phyloP scores from a whole-genome alignment of 2,888 invertebrate species.

The Coelogynopora nodosa region DNA sequence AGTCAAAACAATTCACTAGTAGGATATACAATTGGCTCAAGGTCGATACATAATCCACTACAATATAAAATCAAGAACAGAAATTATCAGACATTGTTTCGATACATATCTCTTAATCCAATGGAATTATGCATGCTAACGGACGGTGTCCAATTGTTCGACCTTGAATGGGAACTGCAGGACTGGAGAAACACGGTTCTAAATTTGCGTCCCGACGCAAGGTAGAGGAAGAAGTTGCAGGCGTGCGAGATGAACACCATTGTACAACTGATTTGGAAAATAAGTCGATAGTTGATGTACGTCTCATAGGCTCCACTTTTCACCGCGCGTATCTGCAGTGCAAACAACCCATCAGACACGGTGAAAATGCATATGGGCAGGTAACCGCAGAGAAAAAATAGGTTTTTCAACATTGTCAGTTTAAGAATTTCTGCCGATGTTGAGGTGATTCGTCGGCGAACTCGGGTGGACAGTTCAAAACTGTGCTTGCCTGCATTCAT shows the following conservation, averaged over 20 bases:
- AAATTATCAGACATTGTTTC: neutral
- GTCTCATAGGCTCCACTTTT: neutral
- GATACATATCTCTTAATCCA: neutral
- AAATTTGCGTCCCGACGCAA: conserved; percentile 16
- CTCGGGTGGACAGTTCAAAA: neutral
- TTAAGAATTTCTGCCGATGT: neutral
- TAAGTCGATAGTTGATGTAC: neutral
- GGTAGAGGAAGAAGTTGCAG: conserved; percentile 32
- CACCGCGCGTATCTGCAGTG: neutral
- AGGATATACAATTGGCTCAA: too few species aligned
- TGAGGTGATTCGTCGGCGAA: neutral
- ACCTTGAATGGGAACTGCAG: neutral
- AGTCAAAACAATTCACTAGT: too few species aligned
- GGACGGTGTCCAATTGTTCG: neutral
- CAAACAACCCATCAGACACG: neutral
- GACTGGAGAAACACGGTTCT: neutral
- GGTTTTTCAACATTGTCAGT: neutral
- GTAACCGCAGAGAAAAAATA: conserved; percentile 6
- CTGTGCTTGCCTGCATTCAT: neutral
- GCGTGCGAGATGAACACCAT: neutral
- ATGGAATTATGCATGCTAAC: conserved; percentile 2
- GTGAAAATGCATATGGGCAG: neutral
- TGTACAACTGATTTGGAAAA: conserved; percentile 6
- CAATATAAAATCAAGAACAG: too few species aligned
- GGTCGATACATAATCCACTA: too few species aligned